Base-by-base conservation (phyloP, 1,140 invertebrate genomes). In the Holotrichia oblita region DNA sequence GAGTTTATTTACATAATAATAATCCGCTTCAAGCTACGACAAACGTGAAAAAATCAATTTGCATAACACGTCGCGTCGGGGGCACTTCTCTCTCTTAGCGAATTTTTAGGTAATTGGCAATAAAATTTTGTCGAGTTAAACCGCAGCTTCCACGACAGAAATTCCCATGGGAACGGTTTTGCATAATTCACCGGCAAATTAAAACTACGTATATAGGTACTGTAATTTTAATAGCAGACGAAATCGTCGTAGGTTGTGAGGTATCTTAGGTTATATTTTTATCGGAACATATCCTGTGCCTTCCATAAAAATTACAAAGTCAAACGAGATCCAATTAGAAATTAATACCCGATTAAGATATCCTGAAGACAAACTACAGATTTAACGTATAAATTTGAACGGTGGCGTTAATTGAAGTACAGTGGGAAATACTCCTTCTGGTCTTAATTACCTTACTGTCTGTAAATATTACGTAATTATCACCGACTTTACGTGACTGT, bases 71-170 rank as follows among this genome's bases (percentile, higher is more conserved):
- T 10, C 22, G 48, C 69, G 14, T 34, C 27, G 27, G 27, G 27
- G 27, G n/a, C n/a, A n/a, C n/a, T n/a, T n/a, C 4, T 34, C 27
- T 34, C 27, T 34, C 73, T 74, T 22, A 17, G 73, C 42, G 22
- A 74, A 74, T 48, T 74, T 74, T 74, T 69, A 22, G 17, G 61
- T 69, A 69, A 69, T 69, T 69, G 61, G 61, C 61, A 69, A 69
- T 69, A 69, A 69, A 69, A 69, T 10, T 69, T 24, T 17, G 17
- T 22, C 20, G 8, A 22, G 17, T 34, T 69, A 22, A 27, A 27
- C 20, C 6, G 8, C 61, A 34, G 61, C 27, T 27, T 69, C 22
- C 61, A 69, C 8, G 61, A 24, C 61, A 34, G 20, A 69, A 27
- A 69, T 69, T 69, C 20, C 27, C 27, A 69, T 10, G 22, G 12